Conservation (phyloP, 1,140 invertebrate genomes). For the Muscidifurax raptorellus region DNA sequence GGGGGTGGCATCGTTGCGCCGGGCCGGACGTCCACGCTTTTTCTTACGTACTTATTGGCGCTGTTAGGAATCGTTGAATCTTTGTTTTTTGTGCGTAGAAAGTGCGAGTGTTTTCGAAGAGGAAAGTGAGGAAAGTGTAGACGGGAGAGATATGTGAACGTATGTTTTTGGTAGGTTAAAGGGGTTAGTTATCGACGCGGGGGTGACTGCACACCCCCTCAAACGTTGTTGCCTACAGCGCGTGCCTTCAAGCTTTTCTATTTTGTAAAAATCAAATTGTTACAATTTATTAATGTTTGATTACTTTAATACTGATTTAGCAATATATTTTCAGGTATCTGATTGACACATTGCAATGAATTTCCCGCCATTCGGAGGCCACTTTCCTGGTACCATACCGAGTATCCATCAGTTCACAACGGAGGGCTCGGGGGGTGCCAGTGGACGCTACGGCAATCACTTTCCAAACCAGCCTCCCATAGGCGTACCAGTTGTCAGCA, state of each 20-base stretch:
- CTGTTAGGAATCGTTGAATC: no score
- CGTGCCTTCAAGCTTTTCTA: not conserved
- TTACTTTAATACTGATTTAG: not conserved
- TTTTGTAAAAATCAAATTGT: not conserved
- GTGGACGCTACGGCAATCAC: slow-evolving; percentile 73
- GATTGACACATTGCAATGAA: slow-evolving; percentile 77
- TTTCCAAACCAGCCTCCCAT: slow-evolving; percentile 74
- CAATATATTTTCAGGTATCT: slow-evolving; percentile 63
- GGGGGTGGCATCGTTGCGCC: not conserved
- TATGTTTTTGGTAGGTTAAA: not conserved
- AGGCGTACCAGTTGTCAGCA: slow-evolving; percentile 72
- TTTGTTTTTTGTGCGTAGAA: not conserved
- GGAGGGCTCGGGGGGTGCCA: slow-evolving; percentile 74
- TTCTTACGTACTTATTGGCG: no score
- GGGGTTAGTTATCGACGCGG: slow-evolving; percentile 25
- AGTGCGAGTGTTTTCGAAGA: not conserved
- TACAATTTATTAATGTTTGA: not conserved
- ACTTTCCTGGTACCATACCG: slow-evolving; percentile 79
- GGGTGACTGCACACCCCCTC: not conserved
- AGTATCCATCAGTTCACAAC: slow-evolving; percentile 80
- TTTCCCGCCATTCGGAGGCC: slow-evolving; percentile 81
- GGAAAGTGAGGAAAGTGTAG: not conserved
- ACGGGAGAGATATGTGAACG: not conserved
- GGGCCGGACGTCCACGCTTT: no score
- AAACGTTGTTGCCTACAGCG: not conserved